Evolutionary conservation across 2,888 invertebrate species (phyloP), one percentile per base, ranked within the genome.

Genomic region (Chironomus tentans): DNA sequence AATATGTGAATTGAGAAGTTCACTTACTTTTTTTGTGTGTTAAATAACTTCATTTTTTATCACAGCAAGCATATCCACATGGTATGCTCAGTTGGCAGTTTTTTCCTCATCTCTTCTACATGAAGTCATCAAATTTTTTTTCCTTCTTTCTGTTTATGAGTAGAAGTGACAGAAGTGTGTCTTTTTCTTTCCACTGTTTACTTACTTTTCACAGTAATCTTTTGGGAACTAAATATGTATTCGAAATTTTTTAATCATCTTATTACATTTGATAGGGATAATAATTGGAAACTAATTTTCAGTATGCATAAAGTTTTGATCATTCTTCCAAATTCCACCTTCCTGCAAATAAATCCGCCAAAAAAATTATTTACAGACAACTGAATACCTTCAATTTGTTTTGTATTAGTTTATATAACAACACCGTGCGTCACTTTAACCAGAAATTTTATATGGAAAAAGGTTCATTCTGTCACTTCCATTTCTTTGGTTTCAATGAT

Each of bases 41-140:
- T 61, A 62, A 72, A 62, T 72, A 72, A 72, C 72, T 72, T 72
- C 62, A 72, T 72, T 72, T 24, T 72, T 72, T 50, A 62, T 61
- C 72, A 72, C 72, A 72, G 72, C 72, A 72, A 72, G 72, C 15
- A 28, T 10, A 62, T 62, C 62, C 46, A 10, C 46, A 21, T 72
- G 50, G 18, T 15, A 56, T 38, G 72, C 72, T 72, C 72, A 72
- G 72, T 62, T 72, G 72, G 72, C 62, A 61, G 38, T 72, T 72
- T 72, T 28, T 56, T 56, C 56, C n/a, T 56, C 15, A 15, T 56
- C 56, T 18, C 56, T 56, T 56, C 18, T 56, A 15, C 7, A 56
- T 56, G 18, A 56, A 56, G 56, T 56, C 56, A 56, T 56, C 56
- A 56, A 56, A 56, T 56, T 4, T 15, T 15, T 15, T 15, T 15